phyloP scores from a whole-genome alignment of 1,140 invertebrate genomes.

The Drosophila hydei region DNA sequence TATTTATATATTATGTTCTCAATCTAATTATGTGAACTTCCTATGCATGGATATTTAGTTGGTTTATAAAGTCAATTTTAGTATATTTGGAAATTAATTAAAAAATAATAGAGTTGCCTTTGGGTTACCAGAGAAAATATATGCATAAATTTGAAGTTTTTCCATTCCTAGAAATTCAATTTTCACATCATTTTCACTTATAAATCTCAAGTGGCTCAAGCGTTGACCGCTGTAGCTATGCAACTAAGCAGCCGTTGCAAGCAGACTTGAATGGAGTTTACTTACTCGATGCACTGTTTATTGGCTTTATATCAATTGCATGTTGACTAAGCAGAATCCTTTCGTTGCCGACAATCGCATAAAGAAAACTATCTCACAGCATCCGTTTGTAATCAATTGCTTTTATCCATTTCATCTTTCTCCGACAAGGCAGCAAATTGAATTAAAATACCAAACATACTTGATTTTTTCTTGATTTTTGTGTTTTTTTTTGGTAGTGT shows the following conservation, averaged over 20 bases:
- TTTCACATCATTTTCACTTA: neutral
- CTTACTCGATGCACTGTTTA: too few species aligned
- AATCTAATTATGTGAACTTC: too few species aligned
- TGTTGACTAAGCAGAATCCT: constrained; percentile 10
- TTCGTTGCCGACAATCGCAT: constrained; percentile 1
- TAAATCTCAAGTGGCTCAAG: neutral
- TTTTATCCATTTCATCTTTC: constrained; percentile 52
- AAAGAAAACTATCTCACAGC: neutral
- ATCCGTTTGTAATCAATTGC: constrained; percentile 24
- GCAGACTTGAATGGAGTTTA: neutral
- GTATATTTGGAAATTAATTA: too few species aligned
- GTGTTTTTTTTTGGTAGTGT: constrained; percentile 6
- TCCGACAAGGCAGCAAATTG: constrained; percentile 49
- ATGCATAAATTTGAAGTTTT: neutral
- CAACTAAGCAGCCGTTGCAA: too few species aligned
- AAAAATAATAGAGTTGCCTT: too few species aligned
- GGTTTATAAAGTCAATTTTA: too few species aligned
- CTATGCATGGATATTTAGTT: too few species aligned
- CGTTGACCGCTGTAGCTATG: neutral
- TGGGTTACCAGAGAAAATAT: too few species aligned
- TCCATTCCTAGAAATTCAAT: neutral
- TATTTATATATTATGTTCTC: neutral
- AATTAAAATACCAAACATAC: constrained; percentile 72
- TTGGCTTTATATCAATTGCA: neutral
- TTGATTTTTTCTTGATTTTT: constrained; percentile 17